Percentiles rank a stretch among this genome's conserved stretches.
Conservation (phyloP, 2,113 vertebrate genomes). For the Paracanthobrama guichenoti region DNA sequence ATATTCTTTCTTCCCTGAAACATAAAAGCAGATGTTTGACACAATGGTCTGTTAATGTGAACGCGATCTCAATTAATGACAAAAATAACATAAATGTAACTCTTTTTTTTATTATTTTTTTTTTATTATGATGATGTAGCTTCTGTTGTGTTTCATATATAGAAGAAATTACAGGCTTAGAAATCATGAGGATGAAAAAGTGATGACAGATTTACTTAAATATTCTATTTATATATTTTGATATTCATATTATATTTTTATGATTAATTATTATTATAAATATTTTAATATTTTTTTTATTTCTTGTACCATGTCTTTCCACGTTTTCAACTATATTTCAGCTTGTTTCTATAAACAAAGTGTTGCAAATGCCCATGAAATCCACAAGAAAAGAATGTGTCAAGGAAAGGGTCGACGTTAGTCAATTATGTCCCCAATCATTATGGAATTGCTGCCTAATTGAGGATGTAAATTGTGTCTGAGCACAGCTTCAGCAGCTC, state of each 20-base stretch:
- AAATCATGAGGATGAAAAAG: neutral
- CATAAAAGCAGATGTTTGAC: neutral
- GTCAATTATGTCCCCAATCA: conserved; percentile 28
- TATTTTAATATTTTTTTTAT: neutral
- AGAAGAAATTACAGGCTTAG: neutral
- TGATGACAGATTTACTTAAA: neutral
- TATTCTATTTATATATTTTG: neutral
- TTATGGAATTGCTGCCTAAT: conserved; percentile 1
- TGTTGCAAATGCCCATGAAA: neutral
- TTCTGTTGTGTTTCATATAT: no score
- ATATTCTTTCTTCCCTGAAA: neutral
- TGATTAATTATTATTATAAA: neutral
- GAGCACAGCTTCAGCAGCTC: neutral
- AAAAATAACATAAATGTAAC: no score
- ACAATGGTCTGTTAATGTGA: no score
- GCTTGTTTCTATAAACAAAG: neutral
- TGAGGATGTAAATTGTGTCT: conserved; percentile 12
- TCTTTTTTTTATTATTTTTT: no score
- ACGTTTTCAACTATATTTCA: neutral
- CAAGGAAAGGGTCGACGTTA: neutral
- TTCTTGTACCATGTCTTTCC: no score
- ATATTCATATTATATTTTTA: neutral
- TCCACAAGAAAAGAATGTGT: neutral
- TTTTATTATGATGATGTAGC: no score
- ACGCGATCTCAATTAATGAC: no score